Percentiles rank a stretch among this genome's conserved stretches.
These are phyloP conservation scores for Chironex yamaguchii DNA, from an alignment of 30 jellyfish, hydroid and myxozoan species.

Conservation along the genomic window DNA sequence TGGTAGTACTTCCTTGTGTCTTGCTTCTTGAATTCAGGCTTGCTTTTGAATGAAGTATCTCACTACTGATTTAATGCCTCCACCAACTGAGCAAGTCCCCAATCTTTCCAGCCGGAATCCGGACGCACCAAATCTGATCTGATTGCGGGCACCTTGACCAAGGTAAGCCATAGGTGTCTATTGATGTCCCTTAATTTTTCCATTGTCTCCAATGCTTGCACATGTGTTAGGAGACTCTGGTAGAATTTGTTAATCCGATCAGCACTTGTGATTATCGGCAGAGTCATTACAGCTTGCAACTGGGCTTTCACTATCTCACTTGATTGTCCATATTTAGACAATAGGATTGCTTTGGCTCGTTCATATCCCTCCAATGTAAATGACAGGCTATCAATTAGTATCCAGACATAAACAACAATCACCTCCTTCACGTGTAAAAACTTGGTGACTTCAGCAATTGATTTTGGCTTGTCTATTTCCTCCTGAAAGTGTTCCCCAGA, in stretches of 20 bases:
- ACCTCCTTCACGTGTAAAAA: too few species aligned
- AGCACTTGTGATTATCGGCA: conserved; percentile 55
- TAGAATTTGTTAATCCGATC: conserved; percentile 57
- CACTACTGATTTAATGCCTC: conserved; percentile 69
- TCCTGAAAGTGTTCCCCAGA: background rate
- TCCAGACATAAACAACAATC: too few species aligned
- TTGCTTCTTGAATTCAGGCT: too few species aligned
- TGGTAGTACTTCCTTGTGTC: too few species aligned
- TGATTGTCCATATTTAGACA: conserved; percentile 72
- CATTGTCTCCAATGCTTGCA: conserved; percentile 84
- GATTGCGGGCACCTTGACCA: conserved; percentile 70
- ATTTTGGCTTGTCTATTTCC: background rate
- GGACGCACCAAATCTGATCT: conserved; percentile 71
- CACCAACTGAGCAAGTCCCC: conserved; percentile 68
- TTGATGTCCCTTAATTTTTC: conserved; percentile 66
- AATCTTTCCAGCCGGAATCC: conserved; percentile 74
- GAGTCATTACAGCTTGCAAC: conserved; percentile 59
- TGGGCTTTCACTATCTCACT: conserved; percentile 68
- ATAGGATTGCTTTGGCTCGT: conserved; percentile 70
- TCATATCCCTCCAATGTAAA: conserved; percentile 75
- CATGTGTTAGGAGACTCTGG: conserved; percentile 51
- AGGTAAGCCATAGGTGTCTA: conserved; percentile 57
- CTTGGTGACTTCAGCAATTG: too few species aligned
- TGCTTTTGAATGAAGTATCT: too few species aligned
- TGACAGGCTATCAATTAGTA: conserved; percentile 21